phyloP scores from a whole-genome alignment of 1,140 invertebrate genomes.

The Caenorhabditis remanei region DNA sequence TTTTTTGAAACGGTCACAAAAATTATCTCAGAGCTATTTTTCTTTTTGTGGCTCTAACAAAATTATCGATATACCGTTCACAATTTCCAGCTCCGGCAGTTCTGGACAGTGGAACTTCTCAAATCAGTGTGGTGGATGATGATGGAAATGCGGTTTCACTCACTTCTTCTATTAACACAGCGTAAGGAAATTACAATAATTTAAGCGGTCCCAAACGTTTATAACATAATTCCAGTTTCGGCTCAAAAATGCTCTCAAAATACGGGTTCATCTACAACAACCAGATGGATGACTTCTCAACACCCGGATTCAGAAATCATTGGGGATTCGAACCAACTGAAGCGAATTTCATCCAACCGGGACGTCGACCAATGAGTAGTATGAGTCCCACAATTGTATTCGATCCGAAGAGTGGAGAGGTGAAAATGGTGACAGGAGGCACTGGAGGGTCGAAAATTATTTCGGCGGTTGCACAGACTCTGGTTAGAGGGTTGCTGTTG shows the following conservation, averaged over 20 bases:
- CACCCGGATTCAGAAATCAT: slow-evolving; percentile 84
- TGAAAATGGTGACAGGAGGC: slow-evolving; percentile 85
- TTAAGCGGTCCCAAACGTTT: no score
- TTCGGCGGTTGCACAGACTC: slow-evolving; percentile 85
- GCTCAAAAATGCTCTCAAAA: slow-evolving; percentile 84
- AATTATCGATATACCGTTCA: no score
- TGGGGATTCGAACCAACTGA: slow-evolving; percentile 84
- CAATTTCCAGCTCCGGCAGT: not conserved
- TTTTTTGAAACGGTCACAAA: not conserved
- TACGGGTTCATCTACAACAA: slow-evolving; percentile 93
- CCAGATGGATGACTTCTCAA: slow-evolving; percentile 94
- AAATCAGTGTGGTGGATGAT: slow-evolving; percentile 86
- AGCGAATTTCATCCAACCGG: slow-evolving; percentile 85
- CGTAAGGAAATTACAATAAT: slow-evolving; percentile 78
- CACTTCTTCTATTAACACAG: slow-evolving; percentile 90
- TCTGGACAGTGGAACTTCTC: slow-evolving; percentile 84
- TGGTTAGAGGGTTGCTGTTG: slow-evolving; percentile 87
- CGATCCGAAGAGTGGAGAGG: slow-evolving; percentile 79
- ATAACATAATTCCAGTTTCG: slow-evolving; percentile 82
- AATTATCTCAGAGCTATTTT: slow-evolving; percentile 37
- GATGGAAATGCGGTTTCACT: slow-evolving; percentile 91
- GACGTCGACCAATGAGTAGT: slow-evolving; percentile 90
- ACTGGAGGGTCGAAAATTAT: slow-evolving; percentile 92
- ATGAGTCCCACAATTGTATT: slow-evolving; percentile 90
- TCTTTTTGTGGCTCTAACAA: no score